A percentile compares a stretch with the other conserved stretches of the same genome.
Conservation (phyloP, 2,797 vertebrate species). For the Lepus oiostolus region DNA sequence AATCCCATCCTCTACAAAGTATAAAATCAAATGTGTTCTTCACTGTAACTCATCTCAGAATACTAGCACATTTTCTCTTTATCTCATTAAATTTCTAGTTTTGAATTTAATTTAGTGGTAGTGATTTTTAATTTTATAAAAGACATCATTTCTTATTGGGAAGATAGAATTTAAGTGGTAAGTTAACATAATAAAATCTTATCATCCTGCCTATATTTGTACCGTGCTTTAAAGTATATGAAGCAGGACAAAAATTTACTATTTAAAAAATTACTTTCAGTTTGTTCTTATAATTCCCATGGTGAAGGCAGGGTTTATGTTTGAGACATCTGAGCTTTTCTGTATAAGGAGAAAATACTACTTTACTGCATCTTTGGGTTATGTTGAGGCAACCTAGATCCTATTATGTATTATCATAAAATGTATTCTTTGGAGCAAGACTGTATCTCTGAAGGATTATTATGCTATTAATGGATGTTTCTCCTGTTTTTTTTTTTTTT, state of each 20-base stretch:
- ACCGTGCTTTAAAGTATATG: constrained; percentile 51
- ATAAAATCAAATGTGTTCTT: constrained; percentile 34
- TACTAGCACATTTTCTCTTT: not conserved
- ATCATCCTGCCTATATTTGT: not conserved
- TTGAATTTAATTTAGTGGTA: not conserved
- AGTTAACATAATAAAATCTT: not conserved
- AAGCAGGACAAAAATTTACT: constrained; percentile 33
- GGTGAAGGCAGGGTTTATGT: constrained; percentile 45
- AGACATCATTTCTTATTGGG: constrained; percentile 29
- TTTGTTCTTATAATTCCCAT: constrained; percentile 51
- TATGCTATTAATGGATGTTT: not conserved
- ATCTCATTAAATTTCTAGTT: constrained; percentile 36
- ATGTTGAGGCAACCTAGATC: constrained; percentile 30
- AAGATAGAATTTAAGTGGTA: constrained; percentile 51
- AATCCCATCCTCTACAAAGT: not conserved
- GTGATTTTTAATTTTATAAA: not conserved
- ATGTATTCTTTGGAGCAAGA: not conserved
- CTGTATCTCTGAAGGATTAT: constrained; percentile 36
- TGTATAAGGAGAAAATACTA: constrained; percentile 19
- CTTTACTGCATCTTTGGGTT: constrained; percentile 40
- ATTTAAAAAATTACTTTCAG: constrained; percentile 35
- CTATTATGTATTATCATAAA: constrained; percentile 36
- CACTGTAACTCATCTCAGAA: not conserved
- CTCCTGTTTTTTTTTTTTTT: not conserved
- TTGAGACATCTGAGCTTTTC: constrained; percentile 14